These are phyloP conservation scores for Heteromormyrus szaboi DNA, from an alignment of 2,797 vertebrate genomes.

Conservation along the genomic window DNA sequence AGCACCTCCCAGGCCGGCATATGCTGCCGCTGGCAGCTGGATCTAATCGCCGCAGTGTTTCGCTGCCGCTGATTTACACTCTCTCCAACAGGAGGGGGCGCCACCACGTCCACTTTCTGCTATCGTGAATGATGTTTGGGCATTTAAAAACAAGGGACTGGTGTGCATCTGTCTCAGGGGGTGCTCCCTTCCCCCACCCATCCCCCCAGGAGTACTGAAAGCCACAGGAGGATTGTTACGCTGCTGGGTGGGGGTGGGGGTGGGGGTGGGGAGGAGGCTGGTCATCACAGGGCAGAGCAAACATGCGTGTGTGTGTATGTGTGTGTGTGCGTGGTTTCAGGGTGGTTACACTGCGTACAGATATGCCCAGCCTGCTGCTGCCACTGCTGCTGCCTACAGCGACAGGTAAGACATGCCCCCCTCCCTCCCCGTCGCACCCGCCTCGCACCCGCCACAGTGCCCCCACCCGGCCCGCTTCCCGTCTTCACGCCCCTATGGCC, in stretches of 20 bases:
- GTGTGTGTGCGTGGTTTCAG: conserved; percentile 52
- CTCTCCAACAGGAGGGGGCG: neutral
- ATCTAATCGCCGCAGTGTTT: neutral
- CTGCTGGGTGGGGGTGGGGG: neutral
- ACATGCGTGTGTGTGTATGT: neutral
- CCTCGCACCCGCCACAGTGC: neutral
- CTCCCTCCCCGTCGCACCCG: conserved; percentile 5
- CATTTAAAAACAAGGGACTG: neutral
- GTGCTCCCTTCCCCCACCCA: neutral
- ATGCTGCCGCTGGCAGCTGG: neutral
- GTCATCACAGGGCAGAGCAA: neutral
- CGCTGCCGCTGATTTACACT: neutral
- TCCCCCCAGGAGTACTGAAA: neutral
- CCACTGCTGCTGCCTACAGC: conserved; percentile 94
- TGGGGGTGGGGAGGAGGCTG: neutral
- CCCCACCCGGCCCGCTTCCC: conserved; percentile 22
- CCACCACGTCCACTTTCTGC: neutral
- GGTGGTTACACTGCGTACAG: conserved; percentile 94
- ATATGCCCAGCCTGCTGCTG: conserved; percentile 90
- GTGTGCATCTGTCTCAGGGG: neutral
- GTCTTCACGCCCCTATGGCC: conserved; percentile 17
- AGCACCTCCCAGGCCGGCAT: neutral
- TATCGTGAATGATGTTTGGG: neutral
- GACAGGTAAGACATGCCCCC: conserved; percentile 78
- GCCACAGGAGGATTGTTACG: neutral